These are phyloP conservation scores for Lacanobia oleracea DNA, from an alignment of 2,888 invertebrate genomes.

Conservation along the genomic window DNA sequence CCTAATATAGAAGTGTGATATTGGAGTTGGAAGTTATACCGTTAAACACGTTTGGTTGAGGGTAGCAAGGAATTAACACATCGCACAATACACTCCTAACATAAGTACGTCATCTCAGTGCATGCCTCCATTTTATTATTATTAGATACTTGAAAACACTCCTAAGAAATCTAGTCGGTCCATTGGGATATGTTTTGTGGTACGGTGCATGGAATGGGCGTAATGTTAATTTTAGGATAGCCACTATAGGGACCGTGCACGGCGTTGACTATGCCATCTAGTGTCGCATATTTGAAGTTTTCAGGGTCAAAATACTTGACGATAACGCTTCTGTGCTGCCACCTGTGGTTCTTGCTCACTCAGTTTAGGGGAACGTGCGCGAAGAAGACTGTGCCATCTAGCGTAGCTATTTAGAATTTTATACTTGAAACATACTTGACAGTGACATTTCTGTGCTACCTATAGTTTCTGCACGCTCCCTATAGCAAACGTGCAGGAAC, in stretches of 20 bases:
- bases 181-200: not conserved
- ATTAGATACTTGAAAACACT: not conserved
- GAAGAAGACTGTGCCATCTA: no score
- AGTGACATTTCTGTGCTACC: no score
- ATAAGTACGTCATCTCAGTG: slow-evolving; percentile 36
- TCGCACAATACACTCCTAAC: slow-evolving; percentile 47
- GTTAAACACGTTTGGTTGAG: slow-evolving; percentile 30
- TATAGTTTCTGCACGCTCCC: no score
- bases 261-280: no score
- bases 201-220: slow-evolving; percentile 32
- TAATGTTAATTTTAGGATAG: not conserved
- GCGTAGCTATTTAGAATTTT: no score
- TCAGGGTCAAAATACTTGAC: no score
- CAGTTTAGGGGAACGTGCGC: no score
- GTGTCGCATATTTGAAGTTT: no score
- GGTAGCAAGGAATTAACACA: slow-evolving; percentile 48
- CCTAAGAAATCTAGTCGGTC: not conserved
- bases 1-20: slow-evolving; percentile 39
- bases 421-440: no score
- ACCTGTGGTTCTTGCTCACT: no score
- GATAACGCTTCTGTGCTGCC: no score
- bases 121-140: slow-evolving; percentile 18
- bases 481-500: no score
- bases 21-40: slow-evolving; percentile 34
- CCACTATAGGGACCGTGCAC: not conserved